These are phyloP conservation scores for Cathartes aura DNA, from an alignment of 2,113 vertebrate species.

Conservation along the genomic window DNA sequence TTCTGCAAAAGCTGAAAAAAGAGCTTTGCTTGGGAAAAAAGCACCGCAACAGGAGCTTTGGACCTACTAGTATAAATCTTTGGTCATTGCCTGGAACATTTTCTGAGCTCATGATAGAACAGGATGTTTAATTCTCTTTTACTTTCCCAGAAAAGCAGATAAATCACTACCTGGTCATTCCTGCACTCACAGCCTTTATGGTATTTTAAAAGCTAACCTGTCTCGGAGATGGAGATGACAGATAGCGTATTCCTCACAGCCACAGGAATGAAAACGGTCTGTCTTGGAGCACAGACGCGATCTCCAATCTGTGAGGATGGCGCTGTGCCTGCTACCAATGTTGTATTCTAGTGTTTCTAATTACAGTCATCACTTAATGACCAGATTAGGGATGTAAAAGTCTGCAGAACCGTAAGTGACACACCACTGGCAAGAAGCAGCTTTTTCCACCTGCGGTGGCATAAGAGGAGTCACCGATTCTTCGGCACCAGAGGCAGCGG, in stretches of 20 bases:
- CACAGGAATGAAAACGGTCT: neutral
- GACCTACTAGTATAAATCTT: neutral
- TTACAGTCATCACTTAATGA: neutral
- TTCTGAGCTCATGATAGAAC: neutral
- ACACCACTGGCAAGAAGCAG: neutral
- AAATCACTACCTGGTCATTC: neutral
- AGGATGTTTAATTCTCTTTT: neutral
- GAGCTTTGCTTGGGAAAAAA: neutral
- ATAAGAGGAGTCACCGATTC: neutral
- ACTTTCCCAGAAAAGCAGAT: neutral
- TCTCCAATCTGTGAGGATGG: neutral
- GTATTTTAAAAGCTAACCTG: neutral
- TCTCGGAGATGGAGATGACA: neutral
- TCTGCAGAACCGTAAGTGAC: neutral
- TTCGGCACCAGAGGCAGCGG: neutral
- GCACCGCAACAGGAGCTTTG: fast-evolving
- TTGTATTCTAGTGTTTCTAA: neutral
- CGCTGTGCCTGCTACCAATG: neutral
- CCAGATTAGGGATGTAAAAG: neutral
- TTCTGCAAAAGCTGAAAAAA: neutral
- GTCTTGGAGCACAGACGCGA: neutral
- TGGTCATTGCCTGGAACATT: neutral
- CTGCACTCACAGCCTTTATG: neutral
- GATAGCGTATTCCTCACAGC: neutral
- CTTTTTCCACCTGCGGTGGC: neutral